phyloP scores from a whole-genome alignment of 2,797 vertebrate species.

The Bradypus variegatus region DNA sequence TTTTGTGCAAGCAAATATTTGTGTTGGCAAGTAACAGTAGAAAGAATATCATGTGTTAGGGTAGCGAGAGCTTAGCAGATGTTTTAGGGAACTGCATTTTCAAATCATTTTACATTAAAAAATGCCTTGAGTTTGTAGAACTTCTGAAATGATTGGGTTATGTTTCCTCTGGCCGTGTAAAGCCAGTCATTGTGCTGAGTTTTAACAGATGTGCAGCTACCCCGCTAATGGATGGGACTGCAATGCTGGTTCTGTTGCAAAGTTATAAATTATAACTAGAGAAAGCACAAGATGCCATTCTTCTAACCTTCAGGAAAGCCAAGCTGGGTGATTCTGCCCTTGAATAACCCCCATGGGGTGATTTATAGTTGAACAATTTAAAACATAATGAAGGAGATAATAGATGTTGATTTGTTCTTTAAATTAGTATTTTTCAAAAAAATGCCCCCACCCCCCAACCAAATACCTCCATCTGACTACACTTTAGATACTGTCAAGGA shows the following conservation, averaged over 20 bases:
- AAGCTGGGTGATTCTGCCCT: conserved; percentile 60
- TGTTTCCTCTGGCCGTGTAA: conserved; percentile 73
- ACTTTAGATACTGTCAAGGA: conserved; percentile 12
- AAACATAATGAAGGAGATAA: conserved; percentile 64
- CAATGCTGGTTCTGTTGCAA: conserved; percentile 62
- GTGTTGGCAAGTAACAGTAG: conserved; percentile 73
- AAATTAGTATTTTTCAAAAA: conserved; percentile 58
- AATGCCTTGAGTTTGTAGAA: conserved; percentile 70
- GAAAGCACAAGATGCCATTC: conserved; percentile 68
- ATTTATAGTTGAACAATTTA: conserved; percentile 62
- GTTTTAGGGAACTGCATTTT: conserved; percentile 77
- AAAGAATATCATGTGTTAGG: conserved; percentile 75
- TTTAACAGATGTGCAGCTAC: conserved; percentile 75
- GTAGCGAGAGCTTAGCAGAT: conserved; percentile 80
- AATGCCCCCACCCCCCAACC: conserved; percentile 31
- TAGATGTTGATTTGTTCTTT: conserved; percentile 64
- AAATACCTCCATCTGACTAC: conserved; percentile 49
- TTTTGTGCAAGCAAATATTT: conserved; percentile 77
- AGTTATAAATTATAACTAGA: conserved; percentile 71
- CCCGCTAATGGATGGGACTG: conserved; percentile 65
- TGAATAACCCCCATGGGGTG: conserved; percentile 56
- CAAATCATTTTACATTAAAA: conserved; percentile 71
- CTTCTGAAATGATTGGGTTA: conserved; percentile 77
- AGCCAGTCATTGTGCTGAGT: conserved; percentile 73
- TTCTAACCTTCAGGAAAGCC: conserved; percentile 66